A percentile compares a stretch with the other conserved stretches of the same genome.
phyloP scores from a whole-genome alignment of 23 tunicate genomes.

The Oikopleura albicans region DNA sequence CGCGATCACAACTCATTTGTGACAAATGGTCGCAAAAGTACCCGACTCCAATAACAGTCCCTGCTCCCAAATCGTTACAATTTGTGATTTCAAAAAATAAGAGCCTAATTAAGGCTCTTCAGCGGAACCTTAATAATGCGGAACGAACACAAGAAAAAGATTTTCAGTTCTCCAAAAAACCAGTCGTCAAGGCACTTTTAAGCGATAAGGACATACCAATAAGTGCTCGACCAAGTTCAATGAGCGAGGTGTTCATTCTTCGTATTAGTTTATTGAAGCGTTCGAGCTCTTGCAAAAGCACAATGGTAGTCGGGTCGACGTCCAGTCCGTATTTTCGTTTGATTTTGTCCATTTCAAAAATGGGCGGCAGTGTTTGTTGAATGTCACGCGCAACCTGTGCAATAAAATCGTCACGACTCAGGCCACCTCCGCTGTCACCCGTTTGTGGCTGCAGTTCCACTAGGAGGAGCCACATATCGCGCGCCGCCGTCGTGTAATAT shows the following conservation, averaged over 20 bases:
- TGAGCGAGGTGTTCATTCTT: conserved; percentile 62
- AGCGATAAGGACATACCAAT: no score
- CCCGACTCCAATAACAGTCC: no score
- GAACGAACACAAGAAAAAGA: no score
- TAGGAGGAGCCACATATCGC: conserved; percentile 87
- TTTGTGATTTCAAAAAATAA: no score
- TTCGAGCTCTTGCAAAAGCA: conserved; percentile 81
- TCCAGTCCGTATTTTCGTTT: conserved; percentile 37
- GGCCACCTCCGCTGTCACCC: conserved; percentile 78
- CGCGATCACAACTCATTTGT: no score
- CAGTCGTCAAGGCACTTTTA: no score
- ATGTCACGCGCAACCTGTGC: conserved; percentile 75
- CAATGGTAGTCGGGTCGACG: conserved; percentile 76
- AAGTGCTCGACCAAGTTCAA: conserved; percentile 33
- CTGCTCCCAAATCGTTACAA: no score
- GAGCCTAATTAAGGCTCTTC: no score
- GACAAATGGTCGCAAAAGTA: no score
- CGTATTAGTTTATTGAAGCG: conserved; percentile 79
- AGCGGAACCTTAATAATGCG: no score
- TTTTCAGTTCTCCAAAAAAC: no score
- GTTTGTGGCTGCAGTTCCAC: conserved; percentile 98
- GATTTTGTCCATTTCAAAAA: conserved; percentile 79
- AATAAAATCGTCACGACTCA: conserved; percentile 82
- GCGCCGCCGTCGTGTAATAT: conserved; percentile 88
- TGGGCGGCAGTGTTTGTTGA: conserved; percentile 79